phyloP scores from a whole-genome alignment of 2,888 invertebrate species.

The Notocelia uddmanniana region DNA sequence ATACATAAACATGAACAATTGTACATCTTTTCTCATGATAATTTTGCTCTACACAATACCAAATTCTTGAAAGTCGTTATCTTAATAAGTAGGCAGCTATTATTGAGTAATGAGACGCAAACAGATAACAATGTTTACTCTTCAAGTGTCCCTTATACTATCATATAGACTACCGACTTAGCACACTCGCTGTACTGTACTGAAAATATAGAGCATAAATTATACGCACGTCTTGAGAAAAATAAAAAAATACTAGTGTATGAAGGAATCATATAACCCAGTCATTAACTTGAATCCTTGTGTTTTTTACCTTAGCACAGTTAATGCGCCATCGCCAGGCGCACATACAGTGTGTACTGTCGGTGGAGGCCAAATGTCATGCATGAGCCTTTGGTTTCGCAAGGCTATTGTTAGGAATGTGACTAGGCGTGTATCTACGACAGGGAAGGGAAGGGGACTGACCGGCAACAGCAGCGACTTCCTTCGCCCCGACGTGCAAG shows the following conservation, averaged over 20 bases:
- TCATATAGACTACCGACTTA: conserved; percentile 4
- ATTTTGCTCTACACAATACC: conserved; percentile 29
- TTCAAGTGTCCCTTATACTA: conserved; percentile 28
- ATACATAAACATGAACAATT: conserved; percentile 19
- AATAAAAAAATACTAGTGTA: too few relatives aligned
- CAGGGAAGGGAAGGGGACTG: conserved; percentile 65
- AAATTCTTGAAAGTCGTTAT: conserved; percentile 41
- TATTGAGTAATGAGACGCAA: conserved; percentile 42
- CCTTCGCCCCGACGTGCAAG: conserved; percentile 89
- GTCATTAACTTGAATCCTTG: neutral
- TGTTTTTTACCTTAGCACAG: neutral
- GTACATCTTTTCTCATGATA: conserved; percentile 28
- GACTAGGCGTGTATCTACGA: conserved; percentile 59
- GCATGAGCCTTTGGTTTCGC: conserved; percentile 70
- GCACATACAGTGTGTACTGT: conserved; percentile 31
- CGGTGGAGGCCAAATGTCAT: conserved; percentile 56
- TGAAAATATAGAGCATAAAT: conserved; percentile 14
- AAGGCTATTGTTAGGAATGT: conserved; percentile 77
- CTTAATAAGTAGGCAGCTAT: conserved; percentile 41
- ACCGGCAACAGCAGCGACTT: conserved; percentile 84
- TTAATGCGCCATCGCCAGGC: conserved; percentile 32
- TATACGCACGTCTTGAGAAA: neutral
- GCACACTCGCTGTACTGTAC: neutral
- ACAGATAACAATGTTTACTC: conserved; percentile 46
- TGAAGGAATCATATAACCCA: too few relatives aligned